Evolutionary conservation across 2,888 invertebrate genomes (phyloP), one percentile per base, ranked within the genome.

Genomic region (Pristionchus mayeri): DNA sequence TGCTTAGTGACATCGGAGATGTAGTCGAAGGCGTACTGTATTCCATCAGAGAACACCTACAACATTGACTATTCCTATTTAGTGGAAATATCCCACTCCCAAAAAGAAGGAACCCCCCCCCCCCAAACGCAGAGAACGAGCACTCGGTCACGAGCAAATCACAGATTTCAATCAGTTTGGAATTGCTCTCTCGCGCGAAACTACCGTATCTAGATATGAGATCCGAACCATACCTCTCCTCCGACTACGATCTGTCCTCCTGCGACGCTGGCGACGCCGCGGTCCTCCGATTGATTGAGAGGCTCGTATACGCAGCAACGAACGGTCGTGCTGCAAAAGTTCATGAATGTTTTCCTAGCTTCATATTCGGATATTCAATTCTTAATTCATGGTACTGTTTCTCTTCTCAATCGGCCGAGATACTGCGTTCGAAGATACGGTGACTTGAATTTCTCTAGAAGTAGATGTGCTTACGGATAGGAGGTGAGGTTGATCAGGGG

Each of bases 1-100:
- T 84, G 86, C 86, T 91, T 92, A 24, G 87, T 86, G 34, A 92
- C 84, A 71, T 91, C 90, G 48, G 88, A 88, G 67, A 92, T 90
- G 86, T 92, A 92, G 85, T 92, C 92, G 85, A 92, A 92, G 0
- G 92, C 91, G 75, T 88, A 90, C 85, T 90, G 90, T 11, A 87
- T 86, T 11, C 88, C 87, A 63, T 87, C 85, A 13, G 86, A 84
- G 18, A 78, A 63, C 3, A 89, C 86, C 76, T 83, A 21, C 18
- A 82, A 9, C 44, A 44, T 44, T 44, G 3, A 7, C 4, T 6
- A 9, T 7, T 21, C n/a, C 21, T n/a, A 6, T 76, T 76, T 48
- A 18, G 9, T 11, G 18, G n/a, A n/a, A n/a, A n/a, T n/a, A n/a
- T n/a, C n/a, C n/a, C n/a, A n/a, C n/a, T n/a, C n/a, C n/a, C n/a